Conservation (phyloP, 2,888 invertebrate species). For the Heliconius ethilla region DNA sequence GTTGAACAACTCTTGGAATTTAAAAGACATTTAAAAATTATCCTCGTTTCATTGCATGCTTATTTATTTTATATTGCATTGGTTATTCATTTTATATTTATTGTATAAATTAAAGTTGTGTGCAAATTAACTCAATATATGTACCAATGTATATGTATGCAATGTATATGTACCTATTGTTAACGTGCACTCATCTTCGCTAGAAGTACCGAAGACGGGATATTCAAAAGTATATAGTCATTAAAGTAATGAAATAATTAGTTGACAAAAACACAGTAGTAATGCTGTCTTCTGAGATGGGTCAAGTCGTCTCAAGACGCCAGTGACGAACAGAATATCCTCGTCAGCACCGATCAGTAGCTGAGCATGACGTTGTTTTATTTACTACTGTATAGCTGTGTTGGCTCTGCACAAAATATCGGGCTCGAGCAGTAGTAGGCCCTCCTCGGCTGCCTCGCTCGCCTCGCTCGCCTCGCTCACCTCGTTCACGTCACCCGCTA, state of each 20-base stretch:
- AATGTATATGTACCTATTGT: neutral
- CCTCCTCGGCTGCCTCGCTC: constrained; percentile 48
- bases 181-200: constrained; percentile 13
- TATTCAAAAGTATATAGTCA: too few relatives aligned
- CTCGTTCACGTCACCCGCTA: constrained; percentile 49
- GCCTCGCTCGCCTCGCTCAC: constrained; percentile 49
- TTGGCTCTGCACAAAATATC: constrained; percentile 77
- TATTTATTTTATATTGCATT: constrained; percentile 7
- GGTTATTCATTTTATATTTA: neutral
- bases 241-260: too few relatives aligned
- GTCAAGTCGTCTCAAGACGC: neutral
- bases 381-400: constrained; percentile 71
- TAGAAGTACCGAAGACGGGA: neutral
- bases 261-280: too few relatives aligned
- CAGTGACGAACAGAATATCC: neutral
- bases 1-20: neutral
- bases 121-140: neutral
- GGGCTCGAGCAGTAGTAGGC: constrained; percentile 48
- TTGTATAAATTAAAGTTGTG: neutral
- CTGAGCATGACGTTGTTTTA: constrained; percentile 16
- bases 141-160: neutral
- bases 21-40: constrained; percentile 5
- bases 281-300: too few relatives aligned
- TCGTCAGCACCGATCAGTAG: constrained; percentile 1
- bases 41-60: neutral